phyloP scores from a whole-genome alignment of 2,113 vertebrate species.

The Pandion haliaetus region DNA sequence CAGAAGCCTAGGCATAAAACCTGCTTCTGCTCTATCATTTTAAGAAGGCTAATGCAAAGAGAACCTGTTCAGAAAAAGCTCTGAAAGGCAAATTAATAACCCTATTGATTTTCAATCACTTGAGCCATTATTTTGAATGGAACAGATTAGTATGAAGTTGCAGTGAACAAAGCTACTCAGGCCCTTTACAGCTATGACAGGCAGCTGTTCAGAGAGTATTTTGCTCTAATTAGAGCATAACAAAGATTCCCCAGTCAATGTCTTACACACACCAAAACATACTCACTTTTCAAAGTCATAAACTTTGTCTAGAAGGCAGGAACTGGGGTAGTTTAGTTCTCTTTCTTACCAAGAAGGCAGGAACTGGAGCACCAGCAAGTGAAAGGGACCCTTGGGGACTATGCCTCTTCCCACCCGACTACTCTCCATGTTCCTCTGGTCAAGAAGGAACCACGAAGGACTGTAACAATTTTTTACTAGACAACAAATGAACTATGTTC shows the following conservation, averaged over 20 bases:
- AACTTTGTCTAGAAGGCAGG: background rate
- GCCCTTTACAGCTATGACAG: background rate
- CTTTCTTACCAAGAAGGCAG: background rate
- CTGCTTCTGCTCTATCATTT: background rate
- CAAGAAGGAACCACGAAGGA: background rate
- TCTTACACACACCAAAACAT: background rate
- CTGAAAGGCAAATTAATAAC: background rate
- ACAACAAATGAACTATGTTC: background rate
- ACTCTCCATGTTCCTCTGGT: background rate
- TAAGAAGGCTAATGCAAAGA: background rate
- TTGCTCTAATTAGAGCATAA: background rate
- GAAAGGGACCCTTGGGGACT: background rate
- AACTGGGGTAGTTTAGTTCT: background rate
- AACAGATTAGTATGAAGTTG: background rate
- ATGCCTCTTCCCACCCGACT: background rate
- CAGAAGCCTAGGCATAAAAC: background rate
- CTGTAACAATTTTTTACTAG: background rate
- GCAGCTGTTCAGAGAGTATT: background rate
- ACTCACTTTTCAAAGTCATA: background rate
- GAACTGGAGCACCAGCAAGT: background rate
- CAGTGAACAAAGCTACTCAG: background rate
- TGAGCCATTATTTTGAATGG: background rate
- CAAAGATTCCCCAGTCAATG: background rate
- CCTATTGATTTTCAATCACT: background rate
- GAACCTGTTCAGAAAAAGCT: background rate